Evolutionary conservation across 2,113 vertebrate species (phyloP).

Genomic region (Copsychus sechellarum): DNA sequence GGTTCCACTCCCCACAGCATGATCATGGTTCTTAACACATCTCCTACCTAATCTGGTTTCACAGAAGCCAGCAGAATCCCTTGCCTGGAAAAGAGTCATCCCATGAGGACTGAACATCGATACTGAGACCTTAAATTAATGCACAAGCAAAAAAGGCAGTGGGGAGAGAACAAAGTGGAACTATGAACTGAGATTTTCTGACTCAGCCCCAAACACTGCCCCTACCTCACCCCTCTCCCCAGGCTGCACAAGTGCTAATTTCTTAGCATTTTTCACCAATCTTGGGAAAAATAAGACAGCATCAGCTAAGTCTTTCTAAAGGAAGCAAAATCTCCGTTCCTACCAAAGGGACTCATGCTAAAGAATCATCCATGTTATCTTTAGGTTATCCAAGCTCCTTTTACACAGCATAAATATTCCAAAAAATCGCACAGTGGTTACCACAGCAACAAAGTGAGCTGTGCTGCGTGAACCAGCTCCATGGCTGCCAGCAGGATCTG

Average conservation of each 20-base stretch:
- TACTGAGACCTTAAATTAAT: background rate
- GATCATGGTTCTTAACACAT: conserved; percentile 89
- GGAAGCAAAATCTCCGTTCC: background rate
- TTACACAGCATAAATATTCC: background rate
- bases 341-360: background rate
- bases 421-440: background rate
- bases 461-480: background rate
- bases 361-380: background rate
- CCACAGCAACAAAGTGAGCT: background rate
- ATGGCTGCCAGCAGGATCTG: background rate
- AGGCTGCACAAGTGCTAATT: background rate
- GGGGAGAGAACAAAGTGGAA: background rate
- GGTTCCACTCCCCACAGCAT: conserved; percentile 88
- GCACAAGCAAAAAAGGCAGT: background rate
- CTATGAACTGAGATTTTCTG: background rate
- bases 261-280: background rate
- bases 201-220: background rate
- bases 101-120: background rate
- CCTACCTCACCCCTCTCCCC: background rate
- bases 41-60: conserved; percentile 90
- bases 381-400: background rate
- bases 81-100: conserved; percentile 75
- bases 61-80: conserved; percentile 91
- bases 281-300: background rate
- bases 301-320: background rate